Base-by-base conservation (phyloP, 2,888 invertebrate genomes). In the Sphecodes monilicornis region DNA sequence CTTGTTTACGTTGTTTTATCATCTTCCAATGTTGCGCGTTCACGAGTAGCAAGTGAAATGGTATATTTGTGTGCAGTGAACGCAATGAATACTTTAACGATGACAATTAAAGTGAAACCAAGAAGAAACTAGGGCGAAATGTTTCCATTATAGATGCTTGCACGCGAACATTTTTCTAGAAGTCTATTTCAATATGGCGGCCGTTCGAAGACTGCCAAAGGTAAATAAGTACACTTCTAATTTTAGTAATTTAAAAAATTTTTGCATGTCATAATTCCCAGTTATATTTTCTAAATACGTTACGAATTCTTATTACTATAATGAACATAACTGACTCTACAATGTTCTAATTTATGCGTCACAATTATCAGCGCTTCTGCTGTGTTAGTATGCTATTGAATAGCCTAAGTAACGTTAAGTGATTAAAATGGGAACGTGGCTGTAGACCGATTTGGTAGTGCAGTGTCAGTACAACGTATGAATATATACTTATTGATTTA, bases 311-410 rank as follows among this genome's bases (percentile, higher is more conserved):
- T n/a, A 88, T 79, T 76, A 54, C 39, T 72, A 64, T 69, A 84
- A 82, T 71, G 78, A 66, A 70, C 78, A 86, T 72, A 60, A 43
- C 75, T 78, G 80, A 46, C 79, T 78, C 66, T 50, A 68, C n/a
- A n/a, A n/a, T n/a, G n/a, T n/a, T n/a, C n/a, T n/a, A n/a, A n/a
- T n/a, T n/a, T n/a, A n/a, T n/a, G 32, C 69, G n/a, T 64, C 5
- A 72, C 11, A 80, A 89, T 89, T 85, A 82, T 85, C 46, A 69
- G 66, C 72, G 73, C 60, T 82, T 71, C 68, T 68, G 36, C 70
- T 36, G 68, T 3, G 50, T 60, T 70, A 32, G 66, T 41, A 57
- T 36, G 39, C 64, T 69, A 29, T 80, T 50, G 78, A 50, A 60
- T 26, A 32, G 32, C 26, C 43, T 64, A 75, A 77, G 68, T 57